Evolutionary conservation across 2,113 vertebrate genomes (phyloP), one percentile per base, ranked within the genome.

Genomic region (Amia ocellicauda): DNA sequence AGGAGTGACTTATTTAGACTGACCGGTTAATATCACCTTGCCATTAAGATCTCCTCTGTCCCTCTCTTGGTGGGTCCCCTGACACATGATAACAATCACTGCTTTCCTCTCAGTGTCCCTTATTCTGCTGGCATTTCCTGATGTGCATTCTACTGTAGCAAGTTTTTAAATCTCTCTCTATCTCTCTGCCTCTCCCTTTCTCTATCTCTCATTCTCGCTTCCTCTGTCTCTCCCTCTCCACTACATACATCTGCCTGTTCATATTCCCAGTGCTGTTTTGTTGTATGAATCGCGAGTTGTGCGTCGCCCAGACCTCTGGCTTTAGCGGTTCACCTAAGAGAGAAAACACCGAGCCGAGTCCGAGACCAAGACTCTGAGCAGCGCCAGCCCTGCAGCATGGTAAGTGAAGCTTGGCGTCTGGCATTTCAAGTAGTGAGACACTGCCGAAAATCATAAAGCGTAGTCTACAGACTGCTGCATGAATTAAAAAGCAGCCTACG

Each of bases 311-410:
- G 43, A 47, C 43, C 13, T 36, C 43, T 14, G 13, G n/a, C 43
- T 17, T 14, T 16, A n/a, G 43, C 16, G 16, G 29, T n/a, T 58
- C 50, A 67, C 52, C 72, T 68, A 70, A 56, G 66, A 61, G 70
- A 47, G 43, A 47, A 47, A 47, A 47, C 14, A 47, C n/a, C 31
- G 1, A n/a, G 73, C 55, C 31, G 68, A 47, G 43, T 66, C 74
- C 16, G 4, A 41, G 1, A 60, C 68, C 27, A 28, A 45, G 57
- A 61, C 45, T 65, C 27, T 58, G 45, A 49, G 66, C 29, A 20
- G 69, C 66, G 59, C 49, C 51, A 53, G 56, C 3, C 74, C 79
- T 70, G 75, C 75, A 66, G 68, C 69, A 82, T 82, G 81, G 80
- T 84, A 77, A 79, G 81, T 74, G 60, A 27, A 68, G 69, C 72